Conservation (phyloP, 2,113 vertebrate species). For the Cyphomyrus discorhynchus region DNA sequence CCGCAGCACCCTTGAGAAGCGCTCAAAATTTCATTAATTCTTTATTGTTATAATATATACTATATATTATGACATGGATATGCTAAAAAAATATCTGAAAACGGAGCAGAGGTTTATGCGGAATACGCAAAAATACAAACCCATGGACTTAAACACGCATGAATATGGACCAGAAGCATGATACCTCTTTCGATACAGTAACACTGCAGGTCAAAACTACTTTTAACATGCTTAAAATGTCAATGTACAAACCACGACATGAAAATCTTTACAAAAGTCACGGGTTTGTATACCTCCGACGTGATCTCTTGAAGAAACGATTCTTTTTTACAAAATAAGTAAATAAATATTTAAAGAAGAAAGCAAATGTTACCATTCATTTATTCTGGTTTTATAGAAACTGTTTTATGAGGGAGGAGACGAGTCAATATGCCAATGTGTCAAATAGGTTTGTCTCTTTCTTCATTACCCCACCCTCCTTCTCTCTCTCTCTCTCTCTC, state of each 20-base stretch:
- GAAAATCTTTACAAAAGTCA: slow-evolving; percentile 1
- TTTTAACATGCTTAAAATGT: not conserved
- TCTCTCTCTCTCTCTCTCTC: not conserved
- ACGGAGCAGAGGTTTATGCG: not conserved
- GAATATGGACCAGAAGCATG: not conserved
- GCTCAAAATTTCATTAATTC: not conserved
- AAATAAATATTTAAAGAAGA: not conserved
- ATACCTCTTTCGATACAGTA: not conserved
- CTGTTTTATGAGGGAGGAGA: not conserved
- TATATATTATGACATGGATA: not conserved
- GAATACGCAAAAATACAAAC: not conserved
- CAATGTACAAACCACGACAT: not conserved
- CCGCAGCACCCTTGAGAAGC: not conserved
- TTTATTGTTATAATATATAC: too few relatives aligned
- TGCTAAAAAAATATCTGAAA: not conserved
- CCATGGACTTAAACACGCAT: not conserved
- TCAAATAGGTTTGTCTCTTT: not conserved
- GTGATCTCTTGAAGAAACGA: not conserved
- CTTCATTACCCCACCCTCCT: not conserved
- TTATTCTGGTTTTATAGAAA: not conserved
- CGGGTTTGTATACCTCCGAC: not conserved
- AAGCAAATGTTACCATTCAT: not conserved
- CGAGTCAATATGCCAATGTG: not conserved
- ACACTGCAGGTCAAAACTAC: not conserved
- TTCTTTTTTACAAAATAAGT: not conserved